A percentile compares a stretch with the other conserved stretches of the same genome.
Conservation (phyloP, 1,140 invertebrate genomes). For the Tetragonula clypearis region DNA sequence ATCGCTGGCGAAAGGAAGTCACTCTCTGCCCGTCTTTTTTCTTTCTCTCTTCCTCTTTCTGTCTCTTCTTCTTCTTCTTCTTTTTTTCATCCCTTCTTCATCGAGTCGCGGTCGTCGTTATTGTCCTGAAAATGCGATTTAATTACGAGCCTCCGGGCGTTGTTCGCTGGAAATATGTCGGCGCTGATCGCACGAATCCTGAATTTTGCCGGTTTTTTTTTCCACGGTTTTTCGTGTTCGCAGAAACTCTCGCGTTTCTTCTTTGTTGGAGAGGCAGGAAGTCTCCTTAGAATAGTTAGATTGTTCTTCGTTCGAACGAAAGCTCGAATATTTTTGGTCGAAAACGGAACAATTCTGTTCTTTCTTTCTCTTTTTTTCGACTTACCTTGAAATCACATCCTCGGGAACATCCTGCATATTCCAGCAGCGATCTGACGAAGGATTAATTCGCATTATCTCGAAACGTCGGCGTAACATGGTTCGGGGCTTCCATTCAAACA, state of each 20-base stretch:
- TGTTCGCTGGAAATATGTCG: neutral
- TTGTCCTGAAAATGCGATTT: slow-evolving; percentile 16
- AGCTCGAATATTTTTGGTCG: neutral
- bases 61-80: neutral
- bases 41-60: neutral
- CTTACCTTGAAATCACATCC: too few relatives aligned
- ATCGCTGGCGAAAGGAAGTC: slow-evolving; percentile 3
- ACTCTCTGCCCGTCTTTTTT: neutral
- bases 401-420: too few relatives aligned
- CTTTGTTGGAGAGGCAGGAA: too few relatives aligned
- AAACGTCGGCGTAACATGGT: too few relatives aligned
- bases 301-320: neutral
- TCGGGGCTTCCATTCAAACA: too few relatives aligned
- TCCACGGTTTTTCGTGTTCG: neutral
- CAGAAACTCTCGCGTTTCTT: too few relatives aligned
- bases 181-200: neutral
- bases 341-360: too few relatives aligned
- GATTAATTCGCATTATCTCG: too few relatives aligned
- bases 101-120: neutral
- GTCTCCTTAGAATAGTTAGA: too few relatives aligned
- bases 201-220: neutral
- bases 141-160: slow-evolving; percentile 3
- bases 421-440: too few relatives aligned
- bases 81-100: too few relatives aligned
- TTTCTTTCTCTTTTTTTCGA: too few relatives aligned